Evolutionary conservation across 2,113 vertebrate genomes (phyloP).

Genomic region (Neogale vison): DNA sequence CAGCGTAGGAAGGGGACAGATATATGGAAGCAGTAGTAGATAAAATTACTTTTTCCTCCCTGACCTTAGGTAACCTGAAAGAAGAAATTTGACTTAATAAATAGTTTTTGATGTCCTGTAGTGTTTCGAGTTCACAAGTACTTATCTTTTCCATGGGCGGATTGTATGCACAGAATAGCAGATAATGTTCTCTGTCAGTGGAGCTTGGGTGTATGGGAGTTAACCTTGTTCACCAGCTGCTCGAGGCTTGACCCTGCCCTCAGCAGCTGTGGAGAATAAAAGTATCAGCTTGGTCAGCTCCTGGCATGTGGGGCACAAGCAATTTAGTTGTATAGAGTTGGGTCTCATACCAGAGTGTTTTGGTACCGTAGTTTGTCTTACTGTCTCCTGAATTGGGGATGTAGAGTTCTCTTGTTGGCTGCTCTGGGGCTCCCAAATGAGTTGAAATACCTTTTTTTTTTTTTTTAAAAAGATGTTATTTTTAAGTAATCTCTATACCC

Average conservation of each 20-base stretch:
- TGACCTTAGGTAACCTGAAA: constrained; percentile 20
- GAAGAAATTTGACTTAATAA: constrained; percentile 17
- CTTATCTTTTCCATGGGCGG: constrained; percentile 8
- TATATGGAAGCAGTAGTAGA: neutral
- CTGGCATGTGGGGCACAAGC: constrained; percentile 27
- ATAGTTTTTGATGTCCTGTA: constrained; percentile 16
- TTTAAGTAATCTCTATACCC: neutral
- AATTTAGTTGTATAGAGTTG: constrained; percentile 50
- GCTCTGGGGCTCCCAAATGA: neutral
- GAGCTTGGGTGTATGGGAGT: constrained; percentile 16
- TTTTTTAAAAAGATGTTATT: neutral
- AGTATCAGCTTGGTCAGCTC: constrained; percentile 56
- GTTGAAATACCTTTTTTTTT: neutral
- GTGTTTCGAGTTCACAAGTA: neutral
- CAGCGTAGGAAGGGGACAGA: neutral
- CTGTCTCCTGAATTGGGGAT: neutral
- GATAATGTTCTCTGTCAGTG: constrained; percentile 7
- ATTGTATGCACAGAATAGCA: neutral
- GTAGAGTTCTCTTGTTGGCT: constrained; percentile 21
- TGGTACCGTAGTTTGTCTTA: neutral
- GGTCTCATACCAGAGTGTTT: constrained; percentile 28
- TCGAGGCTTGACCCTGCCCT: constrained; percentile 40
- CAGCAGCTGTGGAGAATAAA: constrained; percentile 66
- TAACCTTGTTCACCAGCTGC: constrained; percentile 56
- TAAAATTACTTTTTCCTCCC: neutral